Percentiles rank a stretch among this genome's conserved stretches.
These are phyloP conservation scores for Linnaemya vulpina DNA, from an alignment of 2,888 invertebrate species.

Conservation along the genomic window DNA sequence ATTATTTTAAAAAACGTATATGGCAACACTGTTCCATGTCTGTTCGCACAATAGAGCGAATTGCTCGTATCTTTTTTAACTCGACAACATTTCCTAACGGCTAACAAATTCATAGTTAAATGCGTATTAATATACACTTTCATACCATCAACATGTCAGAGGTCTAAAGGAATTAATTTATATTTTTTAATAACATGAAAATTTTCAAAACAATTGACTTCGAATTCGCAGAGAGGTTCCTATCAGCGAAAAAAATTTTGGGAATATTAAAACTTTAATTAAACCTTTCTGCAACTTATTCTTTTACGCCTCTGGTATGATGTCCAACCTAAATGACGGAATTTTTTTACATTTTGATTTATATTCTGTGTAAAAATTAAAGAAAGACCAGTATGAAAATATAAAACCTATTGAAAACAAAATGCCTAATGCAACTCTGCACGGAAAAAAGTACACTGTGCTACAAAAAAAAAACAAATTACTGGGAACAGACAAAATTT, in stretches of 20 bases:
- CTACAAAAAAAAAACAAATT: too few relatives aligned
- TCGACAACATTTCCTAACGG: slow-evolving; percentile 8
- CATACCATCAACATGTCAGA: not conserved
- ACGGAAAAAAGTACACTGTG: too few relatives aligned
- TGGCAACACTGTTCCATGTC: too few relatives aligned
- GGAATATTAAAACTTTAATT: not conserved
- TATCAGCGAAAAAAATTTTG: not conserved
- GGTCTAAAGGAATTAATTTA: slow-evolving; percentile 21
- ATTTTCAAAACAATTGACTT: not conserved
- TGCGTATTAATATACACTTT: not conserved
- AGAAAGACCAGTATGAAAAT: too few relatives aligned
- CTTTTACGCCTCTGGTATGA: slow-evolving; percentile 71
- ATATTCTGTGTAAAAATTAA: not conserved
- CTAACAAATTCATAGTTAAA: not conserved
- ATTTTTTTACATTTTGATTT: not conserved
- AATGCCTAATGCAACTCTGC: too few relatives aligned
- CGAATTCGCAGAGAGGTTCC: not conserved
- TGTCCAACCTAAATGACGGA: slow-evolving; percentile 78
- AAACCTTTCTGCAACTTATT: not conserved
- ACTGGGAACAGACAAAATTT: too few relatives aligned
- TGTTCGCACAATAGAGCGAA: too few relatives aligned
- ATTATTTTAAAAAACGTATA: too few relatives aligned
- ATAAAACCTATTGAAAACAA: too few relatives aligned
- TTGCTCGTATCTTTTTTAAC: slow-evolving; percentile 4
- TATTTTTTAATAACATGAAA: not conserved